These are phyloP conservation scores for Punctoribates punctum DNA, from an alignment of 2,888 invertebrate genomes.

Conservation along the genomic window DNA sequence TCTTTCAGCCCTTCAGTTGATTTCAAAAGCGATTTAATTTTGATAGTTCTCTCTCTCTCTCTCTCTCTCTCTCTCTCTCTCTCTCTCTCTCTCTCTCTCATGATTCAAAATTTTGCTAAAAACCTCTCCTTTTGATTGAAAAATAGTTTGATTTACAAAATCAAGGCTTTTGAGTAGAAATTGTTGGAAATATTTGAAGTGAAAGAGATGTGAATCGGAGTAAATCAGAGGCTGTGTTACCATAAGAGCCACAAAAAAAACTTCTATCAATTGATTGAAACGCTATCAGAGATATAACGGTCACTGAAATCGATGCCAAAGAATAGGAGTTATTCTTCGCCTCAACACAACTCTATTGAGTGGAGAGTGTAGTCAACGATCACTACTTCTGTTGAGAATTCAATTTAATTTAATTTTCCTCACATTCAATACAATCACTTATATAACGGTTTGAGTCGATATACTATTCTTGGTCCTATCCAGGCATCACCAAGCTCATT, in stretches of 20 bases:
- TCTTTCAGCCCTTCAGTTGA: constrained; percentile 1
- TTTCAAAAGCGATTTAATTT: background rate
- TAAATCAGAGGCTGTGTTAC: background rate
- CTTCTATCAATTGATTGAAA: constrained; percentile 13
- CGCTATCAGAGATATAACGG: background rate
- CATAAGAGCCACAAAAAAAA: background rate
- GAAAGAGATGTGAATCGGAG: background rate
- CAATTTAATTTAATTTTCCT: too few relatives aligned
- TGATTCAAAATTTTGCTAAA: background rate
- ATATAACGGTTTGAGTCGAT: too few relatives aligned
- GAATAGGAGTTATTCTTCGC: too few relatives aligned
- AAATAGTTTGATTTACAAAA: background rate
- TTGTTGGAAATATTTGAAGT: too few relatives aligned
- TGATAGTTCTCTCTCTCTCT: background rate
- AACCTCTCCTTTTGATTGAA: background rate
- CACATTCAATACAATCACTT: too few relatives aligned
- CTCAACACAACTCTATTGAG: background rate
- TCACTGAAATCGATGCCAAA: background rate
- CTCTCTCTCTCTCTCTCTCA: background rate
- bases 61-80: background rate
- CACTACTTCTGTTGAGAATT: too few relatives aligned
- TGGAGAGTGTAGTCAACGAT: too few relatives aligned
- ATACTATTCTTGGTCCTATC: too few relatives aligned
- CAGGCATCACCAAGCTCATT: too few relatives aligned
- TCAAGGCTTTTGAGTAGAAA: background rate